Conservation (phyloP, 1,140 invertebrate genomes). For the Drosophila albomicans region DNA sequence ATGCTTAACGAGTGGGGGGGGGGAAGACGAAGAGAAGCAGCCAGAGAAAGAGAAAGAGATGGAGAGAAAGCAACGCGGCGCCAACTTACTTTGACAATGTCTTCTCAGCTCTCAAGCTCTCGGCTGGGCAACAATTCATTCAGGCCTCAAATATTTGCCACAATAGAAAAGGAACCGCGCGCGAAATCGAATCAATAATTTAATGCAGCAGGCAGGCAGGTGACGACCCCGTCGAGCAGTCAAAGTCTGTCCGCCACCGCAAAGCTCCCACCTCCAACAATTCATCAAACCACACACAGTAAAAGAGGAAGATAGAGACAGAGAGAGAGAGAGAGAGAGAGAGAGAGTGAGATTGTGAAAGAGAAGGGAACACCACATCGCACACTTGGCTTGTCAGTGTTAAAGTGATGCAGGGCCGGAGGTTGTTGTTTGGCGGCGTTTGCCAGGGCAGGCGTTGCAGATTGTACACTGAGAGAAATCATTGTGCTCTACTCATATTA, state of each 20-base stretch:
- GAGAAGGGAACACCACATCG: not conserved
- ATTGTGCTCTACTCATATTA: too few species aligned
- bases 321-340: not conserved
- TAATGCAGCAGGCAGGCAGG: conserved; percentile 72
- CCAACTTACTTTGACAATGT: conserved; percentile 72
- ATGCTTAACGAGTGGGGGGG: not conserved
- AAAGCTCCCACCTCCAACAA: not conserved
- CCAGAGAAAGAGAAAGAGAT: not conserved
- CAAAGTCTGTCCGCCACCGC: conserved; percentile 1
- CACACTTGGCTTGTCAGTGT: conserved; percentile 8
- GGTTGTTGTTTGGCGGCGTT: too few species aligned
- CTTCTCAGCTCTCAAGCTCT: conserved; percentile 3
- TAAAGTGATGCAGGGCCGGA: conserved; percentile 5
- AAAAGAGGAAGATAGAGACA: not conserved
- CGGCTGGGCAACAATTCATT: conserved; percentile 65
- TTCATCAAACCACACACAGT: conserved; percentile 15
- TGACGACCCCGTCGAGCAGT: not conserved
- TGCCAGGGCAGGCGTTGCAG: too few species aligned
- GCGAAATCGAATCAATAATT: conserved; percentile 81
- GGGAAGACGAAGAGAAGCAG: not conserved
- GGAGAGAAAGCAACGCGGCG: conserved; percentile 16
- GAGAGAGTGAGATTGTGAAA: not conserved
- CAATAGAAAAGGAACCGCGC: conserved; percentile 74
- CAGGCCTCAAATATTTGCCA: conserved; percentile 68
- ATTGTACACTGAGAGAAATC: too few species aligned